Evolutionary conservation across 2,797 vertebrate species (phyloP).

Genomic region (Intellagama lesueurii): DNA sequence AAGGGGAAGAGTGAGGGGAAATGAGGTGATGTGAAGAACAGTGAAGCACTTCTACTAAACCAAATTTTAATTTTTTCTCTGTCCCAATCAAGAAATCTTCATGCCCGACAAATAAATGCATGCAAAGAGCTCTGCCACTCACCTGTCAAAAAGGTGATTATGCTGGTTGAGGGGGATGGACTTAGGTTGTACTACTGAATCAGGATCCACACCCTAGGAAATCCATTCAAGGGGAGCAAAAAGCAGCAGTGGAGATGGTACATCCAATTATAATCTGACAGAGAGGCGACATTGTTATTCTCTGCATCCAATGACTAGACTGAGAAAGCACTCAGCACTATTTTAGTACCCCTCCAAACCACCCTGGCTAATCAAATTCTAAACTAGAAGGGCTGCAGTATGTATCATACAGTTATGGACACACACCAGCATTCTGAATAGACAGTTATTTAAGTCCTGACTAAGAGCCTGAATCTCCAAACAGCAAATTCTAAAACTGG

Average conservation of each 20-base stretch:
- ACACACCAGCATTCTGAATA: neutral
- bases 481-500: neutral
- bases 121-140: neutral
- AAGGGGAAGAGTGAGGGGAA: neutral
- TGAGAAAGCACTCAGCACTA: slow-evolving; percentile 59
- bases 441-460: slow-evolving; percentile 3
- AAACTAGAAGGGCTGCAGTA: slow-evolving; percentile 24
- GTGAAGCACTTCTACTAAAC: neutral
- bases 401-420: neutral
- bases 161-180: neutral
- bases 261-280: neutral
- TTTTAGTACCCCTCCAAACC: slow-evolving; percentile 46
- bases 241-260: neutral
- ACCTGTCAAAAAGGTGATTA: neutral
- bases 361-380: slow-evolving; percentile 55
- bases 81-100: neutral
- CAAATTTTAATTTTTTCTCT: neutral
- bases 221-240: neutral
- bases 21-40: neutral
- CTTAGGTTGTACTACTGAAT: neutral
- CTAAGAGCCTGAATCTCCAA: slow-evolving; percentile 4
- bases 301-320: slow-evolving; percentile 43
- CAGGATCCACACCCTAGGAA: neutral
- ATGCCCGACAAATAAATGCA: neutral
- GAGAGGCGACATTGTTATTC: slow-evolving; percentile 54